Conservation (phyloP, 2,797 vertebrate species). For the Siniperca obscura region DNA sequence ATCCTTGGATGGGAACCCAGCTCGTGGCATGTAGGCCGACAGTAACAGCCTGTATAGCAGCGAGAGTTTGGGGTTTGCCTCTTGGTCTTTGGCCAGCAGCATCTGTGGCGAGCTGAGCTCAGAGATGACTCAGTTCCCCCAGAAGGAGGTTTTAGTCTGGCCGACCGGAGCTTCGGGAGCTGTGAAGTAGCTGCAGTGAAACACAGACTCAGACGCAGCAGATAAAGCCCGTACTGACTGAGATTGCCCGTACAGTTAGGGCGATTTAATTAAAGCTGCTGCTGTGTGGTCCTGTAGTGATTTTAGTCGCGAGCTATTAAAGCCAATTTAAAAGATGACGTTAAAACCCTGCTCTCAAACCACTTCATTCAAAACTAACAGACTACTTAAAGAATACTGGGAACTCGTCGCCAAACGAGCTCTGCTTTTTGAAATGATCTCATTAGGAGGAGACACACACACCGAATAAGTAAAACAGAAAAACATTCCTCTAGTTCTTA, state of each 20-base stretch:
- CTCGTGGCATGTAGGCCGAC: slow-evolving; percentile 38
- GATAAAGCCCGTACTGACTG: slow-evolving; percentile 28
- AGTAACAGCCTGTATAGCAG: slow-evolving; percentile 49
- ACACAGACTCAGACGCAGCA: slow-evolving; percentile 14
- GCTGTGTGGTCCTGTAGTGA: slow-evolving; percentile 60
- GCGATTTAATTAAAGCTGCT: slow-evolving; percentile 59
- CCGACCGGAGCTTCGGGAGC: slow-evolving; percentile 29
- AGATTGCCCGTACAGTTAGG: slow-evolving; percentile 34
- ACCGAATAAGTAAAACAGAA: slow-evolving; percentile 5
- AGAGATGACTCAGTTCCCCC: slow-evolving; percentile 66
- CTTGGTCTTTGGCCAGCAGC: slow-evolving; percentile 57
- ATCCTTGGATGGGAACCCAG: slow-evolving; percentile 24
- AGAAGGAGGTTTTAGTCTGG: slow-evolving; percentile 48
- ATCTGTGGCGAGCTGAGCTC: slow-evolving; percentile 55
- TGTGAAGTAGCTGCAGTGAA: slow-evolving; percentile 35
- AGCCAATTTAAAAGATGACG: slow-evolving; percentile 53
- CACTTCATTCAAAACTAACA: slow-evolving; percentile 68
- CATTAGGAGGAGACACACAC: slow-evolving; percentile 44
- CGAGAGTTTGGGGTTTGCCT: slow-evolving; percentile 60
- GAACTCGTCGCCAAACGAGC: slow-evolving; percentile 42
- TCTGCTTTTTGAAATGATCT: slow-evolving; percentile 55
- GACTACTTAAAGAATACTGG: slow-evolving; percentile 45
- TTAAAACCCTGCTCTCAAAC: slow-evolving; percentile 48
- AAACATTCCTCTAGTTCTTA: not conserved
- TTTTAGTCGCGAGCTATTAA: slow-evolving; percentile 54